These are phyloP conservation scores for Acropora yongei DNA, from an alignment of 64 coral and sea anemone genomes.

Conservation along the genomic window DNA sequence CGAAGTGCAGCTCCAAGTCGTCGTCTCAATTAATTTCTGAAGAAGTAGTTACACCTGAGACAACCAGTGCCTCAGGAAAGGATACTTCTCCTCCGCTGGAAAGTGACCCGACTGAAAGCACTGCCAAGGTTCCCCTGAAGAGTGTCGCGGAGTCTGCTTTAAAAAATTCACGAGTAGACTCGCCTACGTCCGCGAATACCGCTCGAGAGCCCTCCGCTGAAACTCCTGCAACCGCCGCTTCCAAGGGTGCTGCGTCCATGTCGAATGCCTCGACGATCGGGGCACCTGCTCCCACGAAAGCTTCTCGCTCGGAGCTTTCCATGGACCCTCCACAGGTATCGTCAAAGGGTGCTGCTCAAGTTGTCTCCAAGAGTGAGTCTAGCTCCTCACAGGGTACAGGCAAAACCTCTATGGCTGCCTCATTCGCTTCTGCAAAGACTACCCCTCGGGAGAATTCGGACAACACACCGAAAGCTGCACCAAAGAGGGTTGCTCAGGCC, in stretches of 20 bases:
- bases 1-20: not conserved
- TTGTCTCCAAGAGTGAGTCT: not conserved
- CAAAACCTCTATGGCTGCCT: not conserved
- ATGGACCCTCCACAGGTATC: too few relatives aligned
- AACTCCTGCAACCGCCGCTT: not conserved
- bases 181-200: not conserved
- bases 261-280: too few relatives aligned
- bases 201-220: not conserved
- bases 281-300: too few relatives aligned
- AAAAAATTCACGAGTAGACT: not conserved
- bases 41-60: not conserved
- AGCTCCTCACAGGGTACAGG: not conserved
- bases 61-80: not conserved
- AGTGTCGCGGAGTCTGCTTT: not conserved
- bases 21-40: not conserved
- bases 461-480: not conserved
- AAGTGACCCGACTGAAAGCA: not conserved
- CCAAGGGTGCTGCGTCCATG: too few relatives aligned
- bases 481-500: not conserved
- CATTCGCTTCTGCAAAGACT: not conserved
- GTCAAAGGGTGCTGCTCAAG: not conserved
- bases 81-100: not conserved
- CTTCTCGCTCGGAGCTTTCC: too few relatives aligned
- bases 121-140: not conserved
- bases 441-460: not conserved